Evolutionary conservation across 2,888 invertebrate species (phyloP).

Genomic region (Caenorhabditis sulstoni): DNA sequence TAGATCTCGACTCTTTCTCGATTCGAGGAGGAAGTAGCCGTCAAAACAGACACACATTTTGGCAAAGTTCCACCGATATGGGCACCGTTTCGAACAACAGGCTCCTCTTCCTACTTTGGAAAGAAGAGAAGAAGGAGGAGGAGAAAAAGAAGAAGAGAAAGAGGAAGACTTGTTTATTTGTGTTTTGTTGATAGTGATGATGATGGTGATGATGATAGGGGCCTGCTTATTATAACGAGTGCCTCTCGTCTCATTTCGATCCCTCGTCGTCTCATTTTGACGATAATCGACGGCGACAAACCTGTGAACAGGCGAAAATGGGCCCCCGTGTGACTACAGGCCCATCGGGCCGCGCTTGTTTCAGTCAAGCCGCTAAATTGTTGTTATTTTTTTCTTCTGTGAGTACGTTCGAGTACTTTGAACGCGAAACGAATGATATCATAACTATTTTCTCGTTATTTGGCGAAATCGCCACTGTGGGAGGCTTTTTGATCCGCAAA

Average conservation of each 20-base stretch:
- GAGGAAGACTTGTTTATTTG: slow-evolving; percentile 37
- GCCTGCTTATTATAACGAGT: slow-evolving; percentile 38
- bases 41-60: slow-evolving; percentile 22
- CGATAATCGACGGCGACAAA: slow-evolving; percentile 31
- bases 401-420: no score
- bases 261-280: slow-evolving; percentile 9
- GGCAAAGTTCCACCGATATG: slow-evolving; percentile 28
- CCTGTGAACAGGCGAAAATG: no score
- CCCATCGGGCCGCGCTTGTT: no score
- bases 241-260: slow-evolving; percentile 16
- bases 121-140: slow-evolving; percentile 23
- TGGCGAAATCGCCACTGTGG: not conserved
- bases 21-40: slow-evolving; percentile 14
- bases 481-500: not conserved
- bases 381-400: no score
- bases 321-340: no score
- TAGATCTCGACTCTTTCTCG: not conserved
- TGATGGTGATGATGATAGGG: slow-evolving; percentile 14
- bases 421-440: no score
- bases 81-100: slow-evolving; percentile 35
- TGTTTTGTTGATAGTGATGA: slow-evolving; percentile 34
- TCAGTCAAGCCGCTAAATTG: no score
- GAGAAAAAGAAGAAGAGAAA: not conserved
- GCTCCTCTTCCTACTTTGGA: slow-evolving; percentile 16
- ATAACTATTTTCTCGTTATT: no score